phyloP scores from a whole-genome alignment of 1,140 invertebrate genomes.

The Babylonia areolata region DNA sequence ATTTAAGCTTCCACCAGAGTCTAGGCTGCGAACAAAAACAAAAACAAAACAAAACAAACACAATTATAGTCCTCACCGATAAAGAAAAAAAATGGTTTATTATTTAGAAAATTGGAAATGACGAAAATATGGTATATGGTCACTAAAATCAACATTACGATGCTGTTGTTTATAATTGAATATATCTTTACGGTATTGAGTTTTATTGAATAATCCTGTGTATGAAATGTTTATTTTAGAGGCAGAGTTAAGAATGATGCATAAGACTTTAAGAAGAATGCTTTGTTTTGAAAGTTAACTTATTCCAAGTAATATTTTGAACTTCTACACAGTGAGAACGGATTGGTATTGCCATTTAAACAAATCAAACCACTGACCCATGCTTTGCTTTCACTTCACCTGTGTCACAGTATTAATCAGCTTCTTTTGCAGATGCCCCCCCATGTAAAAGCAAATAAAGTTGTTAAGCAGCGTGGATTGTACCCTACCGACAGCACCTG shows the following conservation, averaged over 20 bases:
- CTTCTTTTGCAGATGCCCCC: constrained; percentile 26
- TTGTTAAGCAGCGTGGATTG: not conserved
- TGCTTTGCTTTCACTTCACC: constrained; percentile 18
- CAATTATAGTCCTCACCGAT: too few relatives aligned
- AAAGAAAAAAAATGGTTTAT: not conserved
- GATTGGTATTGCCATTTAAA: not conserved
- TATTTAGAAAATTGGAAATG: not conserved
- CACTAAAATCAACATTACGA: not conserved
- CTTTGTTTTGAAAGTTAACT: not conserved
- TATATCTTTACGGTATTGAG: not conserved
- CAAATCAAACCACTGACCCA: not conserved
- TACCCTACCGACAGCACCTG: not conserved
- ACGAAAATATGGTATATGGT: too few relatives aligned
- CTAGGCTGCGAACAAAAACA: not conserved
- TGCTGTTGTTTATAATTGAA: not conserved
- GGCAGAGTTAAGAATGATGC: not conserved
- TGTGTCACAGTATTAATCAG: constrained; percentile 19
- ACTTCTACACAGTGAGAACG: not conserved
- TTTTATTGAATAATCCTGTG: not conserved
- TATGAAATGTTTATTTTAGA: constrained; percentile 1
- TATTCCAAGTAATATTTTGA: not conserved
- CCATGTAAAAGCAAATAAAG: not conserved
- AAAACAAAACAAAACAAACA: too few relatives aligned
- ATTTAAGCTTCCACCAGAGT: not conserved
- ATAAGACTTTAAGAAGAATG: not conserved